Conservation (phyloP, 2,113 vertebrate species). For the Heptranchias perlo region DNA sequence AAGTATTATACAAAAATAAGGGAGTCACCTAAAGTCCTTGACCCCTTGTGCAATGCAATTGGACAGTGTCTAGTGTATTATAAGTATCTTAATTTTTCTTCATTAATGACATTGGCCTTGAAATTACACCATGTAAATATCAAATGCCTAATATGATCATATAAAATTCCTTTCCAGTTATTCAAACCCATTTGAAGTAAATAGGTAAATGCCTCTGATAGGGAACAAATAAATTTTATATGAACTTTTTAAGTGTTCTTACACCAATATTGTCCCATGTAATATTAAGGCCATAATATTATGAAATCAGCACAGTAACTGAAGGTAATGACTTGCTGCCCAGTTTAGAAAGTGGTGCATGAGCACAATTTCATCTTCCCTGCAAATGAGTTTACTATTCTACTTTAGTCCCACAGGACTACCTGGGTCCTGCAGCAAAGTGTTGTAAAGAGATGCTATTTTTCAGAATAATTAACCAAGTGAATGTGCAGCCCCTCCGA, state of each 20-base stretch:
- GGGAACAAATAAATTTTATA: background rate
- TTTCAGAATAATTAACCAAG: background rate
- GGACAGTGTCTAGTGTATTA: no score
- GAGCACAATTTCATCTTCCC: background rate
- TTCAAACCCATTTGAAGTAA: no score
- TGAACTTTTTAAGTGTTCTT: no score
- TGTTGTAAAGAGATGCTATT: background rate
- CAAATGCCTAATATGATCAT: no score
- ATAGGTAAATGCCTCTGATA: background rate
- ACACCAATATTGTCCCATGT: no score
- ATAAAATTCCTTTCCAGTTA: no score
- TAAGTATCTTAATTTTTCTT: no score
- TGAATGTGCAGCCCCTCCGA: background rate
- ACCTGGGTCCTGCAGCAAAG: background rate
- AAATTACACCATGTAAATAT: no score
- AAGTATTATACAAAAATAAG: no score
- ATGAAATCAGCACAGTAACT: background rate
- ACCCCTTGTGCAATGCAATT: no score
- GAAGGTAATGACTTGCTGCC: background rate
- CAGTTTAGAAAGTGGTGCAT: background rate
- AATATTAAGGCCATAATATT: background rate
- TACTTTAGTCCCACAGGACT: background rate
- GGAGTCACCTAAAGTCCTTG: no score
- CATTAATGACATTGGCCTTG: no score
- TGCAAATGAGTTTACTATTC: background rate